Conservation (phyloP, 2,888 invertebrate species). For the Synergus laeviventris region DNA sequence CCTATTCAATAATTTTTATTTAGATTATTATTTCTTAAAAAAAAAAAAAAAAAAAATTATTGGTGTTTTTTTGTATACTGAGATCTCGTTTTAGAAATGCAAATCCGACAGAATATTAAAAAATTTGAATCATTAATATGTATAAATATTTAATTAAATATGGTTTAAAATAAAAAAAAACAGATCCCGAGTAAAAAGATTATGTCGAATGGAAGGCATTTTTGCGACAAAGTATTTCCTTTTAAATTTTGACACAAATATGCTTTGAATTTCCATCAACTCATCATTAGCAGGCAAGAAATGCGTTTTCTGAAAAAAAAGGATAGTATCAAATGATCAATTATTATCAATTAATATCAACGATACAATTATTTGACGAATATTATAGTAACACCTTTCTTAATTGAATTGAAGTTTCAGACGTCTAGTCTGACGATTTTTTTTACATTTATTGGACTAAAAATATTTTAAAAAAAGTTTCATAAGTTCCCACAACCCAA, state of each 20-base stretch:
- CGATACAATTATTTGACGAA: neutral
- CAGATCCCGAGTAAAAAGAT: neutral
- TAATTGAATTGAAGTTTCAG: neutral
- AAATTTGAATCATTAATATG: neutral
- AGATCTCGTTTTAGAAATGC: neutral
- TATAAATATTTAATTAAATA: neutral
- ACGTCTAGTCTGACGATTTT: too few species aligned
- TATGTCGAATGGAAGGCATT: neutral
- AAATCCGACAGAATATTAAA: neutral
- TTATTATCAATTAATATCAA: constrained; percentile 13
- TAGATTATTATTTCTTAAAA: neutral
- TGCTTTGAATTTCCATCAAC: constrained; percentile 12
- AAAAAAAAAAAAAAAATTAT: too few species aligned
- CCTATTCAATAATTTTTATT: constrained; percentile 4
- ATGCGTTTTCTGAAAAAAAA: neutral
- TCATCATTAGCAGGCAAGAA: constrained; percentile 20
- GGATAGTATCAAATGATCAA: neutral
- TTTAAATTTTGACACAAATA: neutral
- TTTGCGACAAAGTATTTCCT: constrained; percentile 13
- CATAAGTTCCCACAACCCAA: too few species aligned
- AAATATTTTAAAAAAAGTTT: too few species aligned
- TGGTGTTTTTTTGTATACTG: neutral
- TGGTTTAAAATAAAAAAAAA: neutral
- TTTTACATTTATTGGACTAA: too few species aligned
- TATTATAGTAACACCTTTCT: neutral